These are phyloP conservation scores for Coremacera marginata DNA, from an alignment of 2,888 invertebrate species.

Conservation along the genomic window DNA sequence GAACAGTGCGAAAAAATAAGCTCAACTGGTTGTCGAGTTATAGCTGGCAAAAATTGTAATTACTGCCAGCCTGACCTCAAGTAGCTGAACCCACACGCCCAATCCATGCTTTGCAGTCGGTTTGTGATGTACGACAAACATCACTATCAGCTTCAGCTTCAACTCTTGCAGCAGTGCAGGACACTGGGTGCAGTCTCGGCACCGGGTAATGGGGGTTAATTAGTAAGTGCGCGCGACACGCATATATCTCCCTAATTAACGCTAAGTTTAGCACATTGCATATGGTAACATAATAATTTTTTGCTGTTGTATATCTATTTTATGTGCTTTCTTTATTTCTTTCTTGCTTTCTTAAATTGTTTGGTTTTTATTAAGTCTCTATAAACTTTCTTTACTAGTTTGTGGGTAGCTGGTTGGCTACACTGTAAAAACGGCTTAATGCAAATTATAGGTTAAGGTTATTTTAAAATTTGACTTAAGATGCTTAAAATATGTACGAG, in stretches of 20 bases:
- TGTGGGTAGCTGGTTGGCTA: no score
- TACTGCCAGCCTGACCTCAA: constrained; percentile 58
- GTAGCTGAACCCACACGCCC: constrained; percentile 54
- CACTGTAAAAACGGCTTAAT: no score
- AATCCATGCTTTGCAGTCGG: constrained; percentile 49
- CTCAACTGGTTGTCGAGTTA: constrained; percentile 37
- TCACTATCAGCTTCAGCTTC: constrained; percentile 27
- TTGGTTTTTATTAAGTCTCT: no score
- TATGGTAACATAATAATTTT: constrained; percentile 17
- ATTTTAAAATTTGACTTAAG: no score
- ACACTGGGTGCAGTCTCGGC: constrained; percentile 39
- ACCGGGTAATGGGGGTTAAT: constrained; percentile 59
- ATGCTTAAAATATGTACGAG: no score
- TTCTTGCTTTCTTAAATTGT: no score
- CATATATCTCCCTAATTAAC: constrained; percentile 67
- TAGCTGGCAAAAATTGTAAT: constrained; percentile 56
- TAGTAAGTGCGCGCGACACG: constrained; percentile 65
- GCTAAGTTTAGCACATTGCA: constrained; percentile 49
- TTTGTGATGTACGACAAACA: constrained; percentile 29
- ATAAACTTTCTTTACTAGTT: no score
- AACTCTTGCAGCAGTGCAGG: constrained; percentile 9
- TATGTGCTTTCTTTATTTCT: no score
- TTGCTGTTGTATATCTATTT: background rate
- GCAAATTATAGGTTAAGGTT: no score
- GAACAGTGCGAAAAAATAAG: constrained; percentile 25